phyloP scores from a whole-genome alignment of 1,140 invertebrate genomes.

The Drosophila sp. region DNA sequence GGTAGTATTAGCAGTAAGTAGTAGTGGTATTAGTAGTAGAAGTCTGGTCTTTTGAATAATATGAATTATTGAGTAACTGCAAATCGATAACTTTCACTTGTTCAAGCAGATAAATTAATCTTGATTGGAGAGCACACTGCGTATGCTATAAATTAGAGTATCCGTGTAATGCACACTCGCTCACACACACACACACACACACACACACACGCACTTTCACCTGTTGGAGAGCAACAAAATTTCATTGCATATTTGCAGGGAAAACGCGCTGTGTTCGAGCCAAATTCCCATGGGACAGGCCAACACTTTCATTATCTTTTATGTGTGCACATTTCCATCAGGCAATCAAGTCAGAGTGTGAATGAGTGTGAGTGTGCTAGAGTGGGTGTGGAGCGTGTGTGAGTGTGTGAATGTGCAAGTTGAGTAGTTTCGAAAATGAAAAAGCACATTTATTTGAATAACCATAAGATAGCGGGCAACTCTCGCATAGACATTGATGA shows the following conservation, averaged over 20 bases:
- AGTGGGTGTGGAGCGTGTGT: too few species aligned
- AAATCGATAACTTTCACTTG: background rate
- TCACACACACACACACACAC: background rate
- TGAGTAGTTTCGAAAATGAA: conserved; percentile 22
- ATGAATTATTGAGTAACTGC: background rate
- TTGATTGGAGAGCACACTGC: conserved; percentile 14
- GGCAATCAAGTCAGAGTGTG: conserved; percentile 6
- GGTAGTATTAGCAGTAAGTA: too few species aligned
- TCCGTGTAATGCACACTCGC: conserved; percentile 1
- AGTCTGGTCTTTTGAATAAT: background rate
- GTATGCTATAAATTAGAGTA: conserved; percentile 23
- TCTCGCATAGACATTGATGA: conserved; percentile 34
- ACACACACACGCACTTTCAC: background rate
- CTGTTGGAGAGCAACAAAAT: conserved; percentile 34
- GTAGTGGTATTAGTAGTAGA: too few species aligned
- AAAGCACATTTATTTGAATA: conserved; percentile 63
- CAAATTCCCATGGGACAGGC: conserved; percentile 21
- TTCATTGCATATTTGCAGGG: conserved; percentile 47
- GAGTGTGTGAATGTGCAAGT: background rate
- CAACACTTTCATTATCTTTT: conserved; percentile 71
- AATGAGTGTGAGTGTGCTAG: conserved; percentile 3
- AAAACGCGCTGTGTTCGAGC: conserved; percentile 2
- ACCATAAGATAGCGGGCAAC: conserved; percentile 49
- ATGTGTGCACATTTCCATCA: conserved; percentile 59
- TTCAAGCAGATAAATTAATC: conserved; percentile 25